phyloP scores from a whole-genome alignment of 2,797 vertebrate species.

The Cephalopachus bancanus region DNA sequence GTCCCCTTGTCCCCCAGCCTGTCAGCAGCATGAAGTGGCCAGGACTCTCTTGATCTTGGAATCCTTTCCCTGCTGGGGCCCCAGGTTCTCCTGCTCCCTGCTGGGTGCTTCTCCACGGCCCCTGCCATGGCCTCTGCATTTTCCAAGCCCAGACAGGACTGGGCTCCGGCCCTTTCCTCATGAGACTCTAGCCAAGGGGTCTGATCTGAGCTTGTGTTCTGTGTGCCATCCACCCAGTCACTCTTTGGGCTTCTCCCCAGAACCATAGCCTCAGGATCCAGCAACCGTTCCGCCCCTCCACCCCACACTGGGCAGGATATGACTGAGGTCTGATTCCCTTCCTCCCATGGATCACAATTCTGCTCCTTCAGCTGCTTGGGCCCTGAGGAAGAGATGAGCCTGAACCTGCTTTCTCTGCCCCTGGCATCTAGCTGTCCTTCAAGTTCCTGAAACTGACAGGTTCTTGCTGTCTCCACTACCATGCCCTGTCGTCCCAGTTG shows the following conservation, averaged over 20 bases:
- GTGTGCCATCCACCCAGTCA: neutral
- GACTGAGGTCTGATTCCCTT: no score
- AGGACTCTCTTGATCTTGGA: neutral
- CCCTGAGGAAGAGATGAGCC: neutral
- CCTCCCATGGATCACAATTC: no score
- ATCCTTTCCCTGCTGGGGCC: neutral
- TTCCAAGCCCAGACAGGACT: neutral
- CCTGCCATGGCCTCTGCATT: neutral
- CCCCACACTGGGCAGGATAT: no score
- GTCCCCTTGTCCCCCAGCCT: neutral
- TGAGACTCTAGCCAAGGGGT: neutral
- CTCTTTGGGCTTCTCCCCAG: neutral
- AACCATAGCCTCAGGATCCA: neutral
- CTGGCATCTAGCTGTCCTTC: neutral
- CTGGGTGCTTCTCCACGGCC: rapidly evolving
- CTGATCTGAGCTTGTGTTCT: neutral
- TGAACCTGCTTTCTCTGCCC: neutral
- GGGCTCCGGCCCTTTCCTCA: neutral
- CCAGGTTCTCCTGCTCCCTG: neutral
- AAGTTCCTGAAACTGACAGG: neutral
- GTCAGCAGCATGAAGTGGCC: neutral
- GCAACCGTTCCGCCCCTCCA: no score
- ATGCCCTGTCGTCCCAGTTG: no score
- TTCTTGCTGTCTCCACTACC: neutral
- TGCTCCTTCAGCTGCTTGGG: neutral